phyloP scores from a whole-genome alignment of 2,888 invertebrate genomes.

The Serripes groenlandicus region DNA sequence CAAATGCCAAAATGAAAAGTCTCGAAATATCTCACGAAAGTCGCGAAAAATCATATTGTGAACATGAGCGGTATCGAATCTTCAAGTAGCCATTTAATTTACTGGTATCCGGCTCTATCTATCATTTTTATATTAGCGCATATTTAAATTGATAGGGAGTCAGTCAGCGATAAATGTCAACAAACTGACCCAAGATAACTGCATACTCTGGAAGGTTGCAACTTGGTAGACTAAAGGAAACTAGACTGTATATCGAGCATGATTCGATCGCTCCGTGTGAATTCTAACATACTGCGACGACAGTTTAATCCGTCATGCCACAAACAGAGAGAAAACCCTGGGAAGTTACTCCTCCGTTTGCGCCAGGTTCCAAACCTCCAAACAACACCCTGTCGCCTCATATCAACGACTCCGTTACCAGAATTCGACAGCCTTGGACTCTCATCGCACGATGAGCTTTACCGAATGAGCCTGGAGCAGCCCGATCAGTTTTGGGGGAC shows the following conservation, averaged over 20 bases:
- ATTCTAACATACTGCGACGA: not conserved
- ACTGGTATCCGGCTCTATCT: no score
- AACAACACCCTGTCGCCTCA: not conserved
- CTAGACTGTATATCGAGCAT: not conserved
- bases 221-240: not conserved
- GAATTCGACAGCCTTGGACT: constrained; percentile 79
- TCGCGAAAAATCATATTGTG: no score
- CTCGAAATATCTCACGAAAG: no score
- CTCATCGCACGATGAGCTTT: constrained; percentile 82
- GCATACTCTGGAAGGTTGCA: no score
- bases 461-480: constrained; percentile 83
- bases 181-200: no score
- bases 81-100: no score
- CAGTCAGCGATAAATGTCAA: no score
- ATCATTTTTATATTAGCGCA: no score
- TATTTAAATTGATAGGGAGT: no score
- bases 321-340: not conserved
- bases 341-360: not conserved
- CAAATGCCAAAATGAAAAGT: no score
- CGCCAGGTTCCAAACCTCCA: not conserved
- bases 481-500: constrained; percentile 86
- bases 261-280: constrained; percentile 6
- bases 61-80: no score
- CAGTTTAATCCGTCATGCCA: not conserved
- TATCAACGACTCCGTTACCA: constrained; percentile 79